Base-by-base conservation (phyloP, 2,113 vertebrate genomes). In the Ranitomeya imitator region DNA sequence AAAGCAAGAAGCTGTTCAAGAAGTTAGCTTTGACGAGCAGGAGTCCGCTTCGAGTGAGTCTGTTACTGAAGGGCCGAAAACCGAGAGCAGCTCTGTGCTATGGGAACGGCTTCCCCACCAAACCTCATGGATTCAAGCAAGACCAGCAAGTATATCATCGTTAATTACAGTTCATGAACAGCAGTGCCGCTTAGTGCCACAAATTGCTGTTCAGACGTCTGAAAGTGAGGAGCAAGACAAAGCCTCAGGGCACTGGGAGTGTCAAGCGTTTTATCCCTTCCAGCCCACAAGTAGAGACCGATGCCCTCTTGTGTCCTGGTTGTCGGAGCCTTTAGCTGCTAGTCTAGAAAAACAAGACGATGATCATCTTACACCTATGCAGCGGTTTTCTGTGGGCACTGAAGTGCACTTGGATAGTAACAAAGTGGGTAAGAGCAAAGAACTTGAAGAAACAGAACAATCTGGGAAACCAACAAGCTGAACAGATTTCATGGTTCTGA, bases 1-100 rank as follows among this genome's bases (percentile, higher is more conserved):
- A 93, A 99, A 99, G 91, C 98, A 99, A 90, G 97, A 99, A 90
- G 98, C 98, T 0, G 98, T 99, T 37, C 97, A 99, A 91, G 98
- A 99, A 92, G 98, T 99, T 90, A 99, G 98, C 92, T 98, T 99
- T 0, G 98, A 99, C 0, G 98, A 99, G 79, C 96, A 95, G 0
- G 97, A 97, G 52, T 91, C 91, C 85, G 93, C 94, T 23, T 9
- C 83, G 0, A 90, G 87, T 0, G 45, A 85, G 0, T 90, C 90
- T 71, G 91, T 88, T 0, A 79, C 90, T 0, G 11, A 88, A 77
- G 31, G n/a, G 85, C 83, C 26, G 5, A 83, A 54, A 73, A 81
- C 31, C 63, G 57, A 52, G 0, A 12, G 0, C 37, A 23, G 77
- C n/a, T 74, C 18, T 13, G 45, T 79, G 4, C 7, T 18, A 23